Evolutionary conservation across 2,888 invertebrate genomes (phyloP).

Genomic region (Parnassius smintheus): DNA sequence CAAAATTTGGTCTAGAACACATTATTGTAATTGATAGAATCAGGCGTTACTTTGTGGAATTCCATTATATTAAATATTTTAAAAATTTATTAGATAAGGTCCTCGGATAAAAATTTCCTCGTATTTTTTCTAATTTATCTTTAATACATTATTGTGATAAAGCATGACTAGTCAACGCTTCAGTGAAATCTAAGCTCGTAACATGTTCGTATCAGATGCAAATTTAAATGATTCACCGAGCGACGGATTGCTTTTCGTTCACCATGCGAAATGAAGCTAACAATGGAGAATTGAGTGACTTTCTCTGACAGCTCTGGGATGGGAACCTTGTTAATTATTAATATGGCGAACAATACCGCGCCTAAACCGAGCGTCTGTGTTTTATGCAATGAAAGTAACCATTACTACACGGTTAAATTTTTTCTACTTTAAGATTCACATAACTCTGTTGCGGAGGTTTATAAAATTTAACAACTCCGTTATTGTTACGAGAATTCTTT

Average conservation of each 20-base stretch:
- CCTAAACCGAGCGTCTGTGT: conserved; percentile 35
- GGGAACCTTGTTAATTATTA: conserved; percentile 40
- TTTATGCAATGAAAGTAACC: conserved; percentile 73
- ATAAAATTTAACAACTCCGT: not conserved
- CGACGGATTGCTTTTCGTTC: conserved; percentile 15
- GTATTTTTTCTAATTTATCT: too few species aligned
- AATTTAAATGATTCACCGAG: conserved; percentile 12
- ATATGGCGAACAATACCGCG: conserved; percentile 49
- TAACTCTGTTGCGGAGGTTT: conserved; percentile 3
- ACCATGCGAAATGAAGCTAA: conserved; percentile 24
- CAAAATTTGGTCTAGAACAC: too few species aligned
- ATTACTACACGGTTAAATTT: conserved; percentile 40
- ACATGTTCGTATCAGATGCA: not conserved
- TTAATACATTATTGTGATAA: too few species aligned
- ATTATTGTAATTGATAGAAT: too few species aligned
- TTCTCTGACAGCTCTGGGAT: conserved; percentile 44
- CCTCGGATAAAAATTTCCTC: too few species aligned
- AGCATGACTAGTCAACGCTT: too few species aligned
- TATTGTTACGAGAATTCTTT: not conserved
- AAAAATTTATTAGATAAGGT: too few species aligned
- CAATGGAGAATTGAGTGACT: conserved; percentile 38
- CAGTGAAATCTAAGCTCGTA: too few species aligned
- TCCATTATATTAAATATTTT: too few species aligned
- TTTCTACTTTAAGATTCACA: conserved; percentile 11
- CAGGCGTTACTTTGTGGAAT: too few species aligned